Evolutionary conservation across 1,140 invertebrate genomes (phyloP).

Genomic region (Nylanderia fulva): DNA sequence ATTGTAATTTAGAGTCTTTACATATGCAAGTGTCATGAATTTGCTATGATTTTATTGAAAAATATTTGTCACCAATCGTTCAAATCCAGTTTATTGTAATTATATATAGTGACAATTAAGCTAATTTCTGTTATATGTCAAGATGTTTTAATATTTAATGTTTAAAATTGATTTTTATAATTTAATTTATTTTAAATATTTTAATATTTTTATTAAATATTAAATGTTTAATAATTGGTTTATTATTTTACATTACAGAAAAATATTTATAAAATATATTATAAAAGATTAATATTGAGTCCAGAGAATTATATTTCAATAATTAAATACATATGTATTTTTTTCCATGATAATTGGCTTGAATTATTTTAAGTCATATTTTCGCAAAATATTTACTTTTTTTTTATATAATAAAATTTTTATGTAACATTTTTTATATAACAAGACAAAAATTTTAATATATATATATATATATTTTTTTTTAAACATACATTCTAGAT

Average conservation of each 20-base stretch:
- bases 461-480: too few relatives aligned
- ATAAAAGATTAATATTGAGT: neutral
- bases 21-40: constrained; percentile 11
- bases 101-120: neutral
- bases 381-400: neutral
- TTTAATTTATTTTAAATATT: too few relatives aligned
- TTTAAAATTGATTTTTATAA: neutral
- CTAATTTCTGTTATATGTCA: neutral
- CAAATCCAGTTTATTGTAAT: neutral
- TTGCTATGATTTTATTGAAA: neutral
- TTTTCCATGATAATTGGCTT: neutral
- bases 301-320: neutral
- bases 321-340: neutral
- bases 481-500: too few relatives aligned
- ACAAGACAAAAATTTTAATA: neutral
- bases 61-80: neutral
- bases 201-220: too few relatives aligned
- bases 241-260: too few relatives aligned
- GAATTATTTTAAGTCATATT: neutral
- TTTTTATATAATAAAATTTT: neutral
- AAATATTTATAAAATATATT: neutral
- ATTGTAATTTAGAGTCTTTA: neutral
- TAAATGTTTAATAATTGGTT: too few relatives aligned
- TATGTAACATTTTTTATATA: constrained; percentile 5
- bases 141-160: neutral